These are phyloP conservation scores for Zaprionus kolodkinae DNA, from an alignment of 1,140 invertebrate species.

Conservation along the genomic window DNA sequence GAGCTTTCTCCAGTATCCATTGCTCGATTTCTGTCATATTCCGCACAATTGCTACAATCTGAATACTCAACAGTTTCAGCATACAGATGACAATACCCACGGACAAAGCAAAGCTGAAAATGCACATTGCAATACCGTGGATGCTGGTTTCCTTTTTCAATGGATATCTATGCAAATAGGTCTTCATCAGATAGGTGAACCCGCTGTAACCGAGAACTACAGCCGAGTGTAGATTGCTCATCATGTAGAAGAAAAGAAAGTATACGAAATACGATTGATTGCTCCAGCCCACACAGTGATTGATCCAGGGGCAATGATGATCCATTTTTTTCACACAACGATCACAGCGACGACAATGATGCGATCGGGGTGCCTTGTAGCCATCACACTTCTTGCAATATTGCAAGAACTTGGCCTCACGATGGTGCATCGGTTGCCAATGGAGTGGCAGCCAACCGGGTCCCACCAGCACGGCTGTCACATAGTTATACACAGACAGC, in stretches of 20 bases:
- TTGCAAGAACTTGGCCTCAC: conserved; percentile 87
- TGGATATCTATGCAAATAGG: not conserved
- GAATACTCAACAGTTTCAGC: conserved; percentile 93
- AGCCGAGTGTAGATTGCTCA: conserved; percentile 93
- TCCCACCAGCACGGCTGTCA: conserved; percentile 38
- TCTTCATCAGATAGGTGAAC: conserved; percentile 86
- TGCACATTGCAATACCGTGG: conserved; percentile 87
- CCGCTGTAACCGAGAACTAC: conserved; percentile 90
- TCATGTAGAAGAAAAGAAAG: conserved; percentile 94
- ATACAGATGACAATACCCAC: conserved; percentile 95
- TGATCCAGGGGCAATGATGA: conserved; percentile 92
- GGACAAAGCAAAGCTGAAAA: conserved; percentile 93
- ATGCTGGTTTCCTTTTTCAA: conserved; percentile 86
- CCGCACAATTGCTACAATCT: conserved; percentile 91
- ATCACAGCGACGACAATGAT: conserved; percentile 98
- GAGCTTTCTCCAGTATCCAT: conserved; percentile 96
- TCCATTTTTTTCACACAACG: conserved; percentile 98
- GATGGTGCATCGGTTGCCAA: conserved; percentile 27
- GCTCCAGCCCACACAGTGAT: conserved; percentile 91
- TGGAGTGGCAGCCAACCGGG: conserved; percentile 43
- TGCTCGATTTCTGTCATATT: conserved; percentile 98
- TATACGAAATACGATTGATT: conserved; percentile 95
- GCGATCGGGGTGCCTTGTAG: conserved; percentile 96
- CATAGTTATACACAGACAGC: conserved; percentile 31
- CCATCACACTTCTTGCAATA: conserved; percentile 94